Evolutionary conservation across 2,113 vertebrate genomes (phyloP).

Genomic region (Pavo muticus): DNA sequence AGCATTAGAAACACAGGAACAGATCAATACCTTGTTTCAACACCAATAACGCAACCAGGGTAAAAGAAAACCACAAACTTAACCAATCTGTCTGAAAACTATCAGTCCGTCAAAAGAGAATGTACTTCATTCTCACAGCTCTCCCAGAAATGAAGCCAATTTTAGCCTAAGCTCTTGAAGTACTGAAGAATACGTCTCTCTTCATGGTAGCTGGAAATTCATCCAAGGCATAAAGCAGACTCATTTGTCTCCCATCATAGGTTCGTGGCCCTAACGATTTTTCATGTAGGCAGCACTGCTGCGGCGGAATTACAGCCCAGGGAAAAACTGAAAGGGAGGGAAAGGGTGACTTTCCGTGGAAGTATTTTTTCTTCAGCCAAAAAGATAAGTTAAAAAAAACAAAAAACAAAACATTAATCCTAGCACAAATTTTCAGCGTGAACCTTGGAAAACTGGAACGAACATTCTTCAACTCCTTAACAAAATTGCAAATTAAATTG

Average conservation of each 20-base stretch:
- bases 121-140: conserved; percentile 8
- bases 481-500: conserved; percentile 46
- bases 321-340: conserved; percentile 1
- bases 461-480: conserved; percentile 5
- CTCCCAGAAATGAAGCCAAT: neutral
- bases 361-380: conserved; percentile 59
- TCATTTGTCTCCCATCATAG: neutral
- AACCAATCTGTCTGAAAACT: conserved; percentile 24
- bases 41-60: neutral
- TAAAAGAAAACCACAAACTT: conserved; percentile 39
- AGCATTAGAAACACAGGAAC: neutral
- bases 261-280: neutral
- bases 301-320: neutral
- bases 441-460: conserved; percentile 30
- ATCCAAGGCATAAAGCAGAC: neutral
- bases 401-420: neutral
- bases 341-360: conserved; percentile 28
- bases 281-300: neutral
- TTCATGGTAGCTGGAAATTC: conserved; percentile 46
- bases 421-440: conserved; percentile 10
- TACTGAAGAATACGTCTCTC: neutral
- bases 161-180: neutral
- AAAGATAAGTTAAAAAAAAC: conserved; percentile 45
- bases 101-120: conserved; percentile 35
- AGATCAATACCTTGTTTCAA: neutral